phyloP scores from a whole-genome alignment of 1,140 invertebrate genomes.

The Elysia chlorotica region DNA sequence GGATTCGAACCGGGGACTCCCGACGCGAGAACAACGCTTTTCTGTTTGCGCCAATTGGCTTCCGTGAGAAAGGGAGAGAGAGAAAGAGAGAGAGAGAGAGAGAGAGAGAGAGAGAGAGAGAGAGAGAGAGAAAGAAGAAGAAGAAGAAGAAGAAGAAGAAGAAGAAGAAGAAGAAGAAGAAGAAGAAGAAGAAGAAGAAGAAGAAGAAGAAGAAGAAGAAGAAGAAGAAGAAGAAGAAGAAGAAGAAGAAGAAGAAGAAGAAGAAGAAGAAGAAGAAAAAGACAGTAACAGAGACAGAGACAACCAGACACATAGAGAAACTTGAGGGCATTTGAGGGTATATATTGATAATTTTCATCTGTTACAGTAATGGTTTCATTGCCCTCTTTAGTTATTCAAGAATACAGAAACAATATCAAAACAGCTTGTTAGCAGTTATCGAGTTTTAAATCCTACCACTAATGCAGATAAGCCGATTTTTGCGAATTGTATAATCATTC shows the following conservation, averaged over 20 bases:
- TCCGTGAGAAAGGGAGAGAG: too few species aligned
- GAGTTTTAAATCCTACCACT: not conserved
- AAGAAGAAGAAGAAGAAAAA: not conserved
- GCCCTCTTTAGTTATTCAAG: too few species aligned
- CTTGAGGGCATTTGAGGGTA: not conserved
- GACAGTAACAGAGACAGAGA: not conserved
- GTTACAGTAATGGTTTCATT: not conserved
- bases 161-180: not conserved
- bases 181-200: not conserved
- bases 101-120: not conserved
- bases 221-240: not conserved
- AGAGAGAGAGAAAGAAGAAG: not conserved
- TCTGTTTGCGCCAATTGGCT: too few species aligned
- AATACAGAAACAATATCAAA: too few species aligned
- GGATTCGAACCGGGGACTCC: too few species aligned
- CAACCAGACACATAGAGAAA: not conserved
- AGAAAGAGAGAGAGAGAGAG: not conserved
- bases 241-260: not conserved
- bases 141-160: not conserved
- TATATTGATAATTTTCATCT: not conserved
- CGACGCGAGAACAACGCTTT: too few species aligned
- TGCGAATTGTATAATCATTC: not conserved
- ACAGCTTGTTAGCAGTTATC: not conserved
- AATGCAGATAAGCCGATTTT: not conserved
- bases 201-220: not conserved